Percentiles rank a stretch among this genome's conserved stretches.
These are phyloP conservation scores for Harpagoxenus sublaevis DNA, from an alignment of 2,888 invertebrate species.

Conservation along the genomic window DNA sequence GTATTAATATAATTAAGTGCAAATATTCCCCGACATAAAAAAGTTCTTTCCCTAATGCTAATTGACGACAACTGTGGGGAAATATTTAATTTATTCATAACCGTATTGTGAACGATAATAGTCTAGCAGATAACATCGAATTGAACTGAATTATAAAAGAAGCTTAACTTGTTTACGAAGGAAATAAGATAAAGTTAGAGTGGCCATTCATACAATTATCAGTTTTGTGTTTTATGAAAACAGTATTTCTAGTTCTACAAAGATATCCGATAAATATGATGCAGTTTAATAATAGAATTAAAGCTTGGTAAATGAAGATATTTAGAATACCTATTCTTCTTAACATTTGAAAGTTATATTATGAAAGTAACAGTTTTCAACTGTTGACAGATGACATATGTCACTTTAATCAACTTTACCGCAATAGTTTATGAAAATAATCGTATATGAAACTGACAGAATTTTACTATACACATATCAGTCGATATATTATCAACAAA, in stretches of 20 bases:
- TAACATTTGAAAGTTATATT: not conserved
- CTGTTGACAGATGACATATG: not conserved
- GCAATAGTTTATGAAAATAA: not conserved
- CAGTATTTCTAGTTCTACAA: not conserved
- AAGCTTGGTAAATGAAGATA: not conserved
- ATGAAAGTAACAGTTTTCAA: not conserved
- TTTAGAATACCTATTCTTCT: not conserved
- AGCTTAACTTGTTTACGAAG: not conserved
- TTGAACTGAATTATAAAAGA: not conserved
- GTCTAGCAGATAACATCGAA: not conserved
- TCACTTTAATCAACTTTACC: not conserved
- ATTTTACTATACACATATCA: not conserved
- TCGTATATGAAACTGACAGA: not conserved
- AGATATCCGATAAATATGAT: not conserved
- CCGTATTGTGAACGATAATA: not conserved
- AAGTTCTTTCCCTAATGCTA: not conserved
- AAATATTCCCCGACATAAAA: not conserved
- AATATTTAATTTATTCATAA: slow-evolving; percentile 13
- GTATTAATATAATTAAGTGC: not conserved
- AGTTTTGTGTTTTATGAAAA: not conserved
- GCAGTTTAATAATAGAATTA: not conserved
- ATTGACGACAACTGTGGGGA: not conserved
- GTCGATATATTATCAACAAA: not conserved
- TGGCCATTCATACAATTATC: not conserved
- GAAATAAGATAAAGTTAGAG: slow-evolving; percentile 17